Evolutionary conservation across 1,140 invertebrate genomes (phyloP).

Genomic region (Cecropterus lyciades): DNA sequence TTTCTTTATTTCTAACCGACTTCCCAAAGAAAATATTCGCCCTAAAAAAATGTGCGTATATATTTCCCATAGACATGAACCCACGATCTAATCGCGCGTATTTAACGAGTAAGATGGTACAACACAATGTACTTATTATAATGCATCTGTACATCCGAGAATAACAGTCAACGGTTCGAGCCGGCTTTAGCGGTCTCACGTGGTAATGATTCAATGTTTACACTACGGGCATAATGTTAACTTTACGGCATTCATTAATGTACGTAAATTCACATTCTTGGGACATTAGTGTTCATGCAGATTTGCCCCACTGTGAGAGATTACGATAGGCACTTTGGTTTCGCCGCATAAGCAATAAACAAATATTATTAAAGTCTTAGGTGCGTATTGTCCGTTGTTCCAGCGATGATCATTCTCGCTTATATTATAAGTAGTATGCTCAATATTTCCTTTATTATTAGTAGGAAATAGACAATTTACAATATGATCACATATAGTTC

Average conservation of each 20-base stretch:
- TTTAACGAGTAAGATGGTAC: background rate
- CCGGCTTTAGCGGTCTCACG: conserved; percentile 24
- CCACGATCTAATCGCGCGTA: too few species aligned
- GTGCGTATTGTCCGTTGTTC: too few species aligned
- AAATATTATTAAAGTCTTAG: too few species aligned
- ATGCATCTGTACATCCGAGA: conserved; percentile 6
- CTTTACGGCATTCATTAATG: conserved; percentile 29
- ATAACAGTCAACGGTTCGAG: conserved; percentile 24
- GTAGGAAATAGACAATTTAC: too few species aligned
- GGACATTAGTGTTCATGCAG: conserved; percentile 13
- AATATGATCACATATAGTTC: too few species aligned
- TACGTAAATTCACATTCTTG: conserved; percentile 33
- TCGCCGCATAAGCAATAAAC: background rate
- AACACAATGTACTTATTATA: background rate
- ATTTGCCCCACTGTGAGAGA: background rate
- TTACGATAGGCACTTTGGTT: conserved; percentile 2
- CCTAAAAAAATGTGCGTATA: too few species aligned
- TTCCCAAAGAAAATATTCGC: too few species aligned
- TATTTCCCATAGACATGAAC: too few species aligned
- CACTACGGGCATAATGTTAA: conserved; percentile 18
- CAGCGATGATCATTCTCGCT: too few species aligned
- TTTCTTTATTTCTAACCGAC: too few species aligned
- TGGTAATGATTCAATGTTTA: conserved; percentile 39
- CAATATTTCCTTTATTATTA: too few species aligned
- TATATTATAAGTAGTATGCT: too few species aligned